Percentiles rank a stretch among this genome's conserved stretches.
Evolutionary conservation across 2,888 invertebrate species (phyloP).

Genomic region (Pammene aurita): DNA sequence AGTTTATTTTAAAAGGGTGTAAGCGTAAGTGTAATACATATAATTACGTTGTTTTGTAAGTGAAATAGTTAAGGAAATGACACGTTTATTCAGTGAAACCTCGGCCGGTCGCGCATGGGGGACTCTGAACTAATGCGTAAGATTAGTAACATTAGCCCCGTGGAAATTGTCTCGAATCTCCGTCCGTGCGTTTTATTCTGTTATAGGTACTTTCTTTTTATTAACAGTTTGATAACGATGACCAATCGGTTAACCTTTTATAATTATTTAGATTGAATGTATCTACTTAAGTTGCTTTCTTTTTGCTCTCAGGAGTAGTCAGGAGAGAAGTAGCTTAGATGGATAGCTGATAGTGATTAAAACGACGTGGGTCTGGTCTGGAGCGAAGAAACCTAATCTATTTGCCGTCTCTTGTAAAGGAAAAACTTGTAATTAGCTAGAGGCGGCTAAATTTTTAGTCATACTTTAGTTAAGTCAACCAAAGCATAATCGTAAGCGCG

Average conservation of each 20-base stretch:
- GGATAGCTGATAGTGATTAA: too few species aligned
- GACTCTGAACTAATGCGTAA: conserved; percentile 14
- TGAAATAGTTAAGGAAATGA: conserved; percentile 20
- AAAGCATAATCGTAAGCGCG: too few species aligned
- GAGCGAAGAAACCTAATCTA: too few species aligned
- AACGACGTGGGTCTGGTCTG: too few species aligned
- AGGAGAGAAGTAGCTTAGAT: too few species aligned
- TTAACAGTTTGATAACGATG: conserved; percentile 36
- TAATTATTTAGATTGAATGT: neutral
- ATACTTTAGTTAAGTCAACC: too few species aligned
- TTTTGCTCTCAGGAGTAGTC: too few species aligned
- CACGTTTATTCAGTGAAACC: conserved; percentile 32
- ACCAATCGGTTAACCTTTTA: conserved; percentile 22
- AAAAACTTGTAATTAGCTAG: too few species aligned
- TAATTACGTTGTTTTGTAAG: conserved; percentile 3
- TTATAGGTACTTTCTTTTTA: conserved; percentile 17
- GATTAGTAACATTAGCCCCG: conserved; percentile 28
- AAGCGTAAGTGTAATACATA: neutral
- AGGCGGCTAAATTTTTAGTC: too few species aligned
- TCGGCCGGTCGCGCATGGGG: conserved; percentile 22
- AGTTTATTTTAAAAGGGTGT: neutral
- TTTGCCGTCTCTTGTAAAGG: too few species aligned
- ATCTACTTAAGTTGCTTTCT: neutral
- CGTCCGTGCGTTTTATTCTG: conserved; percentile 21
- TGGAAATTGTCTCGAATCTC: conserved; percentile 23